Evolutionary conservation across 1,140 invertebrate genomes (phyloP), one percentile per base, ranked within the genome.

Genomic region (Atta cephalotes): DNA sequence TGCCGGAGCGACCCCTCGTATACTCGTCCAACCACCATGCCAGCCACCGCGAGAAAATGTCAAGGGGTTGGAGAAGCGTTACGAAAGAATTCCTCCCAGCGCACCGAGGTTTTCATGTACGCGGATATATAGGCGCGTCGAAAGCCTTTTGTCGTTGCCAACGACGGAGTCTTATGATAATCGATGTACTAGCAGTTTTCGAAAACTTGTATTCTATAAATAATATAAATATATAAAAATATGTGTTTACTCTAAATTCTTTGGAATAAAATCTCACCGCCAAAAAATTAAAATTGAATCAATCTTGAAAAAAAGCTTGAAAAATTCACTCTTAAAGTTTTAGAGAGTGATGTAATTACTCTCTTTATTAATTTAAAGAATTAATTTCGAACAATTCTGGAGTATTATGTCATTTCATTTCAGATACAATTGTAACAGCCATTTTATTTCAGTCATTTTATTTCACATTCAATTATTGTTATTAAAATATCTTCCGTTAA

Each of bases 1-100:
- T 86, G 91, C 90, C 92, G 88, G 85, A 89, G 82, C 92, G 70
- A 66, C 92, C 92, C 88, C 88, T 87, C 81, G 78, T 85, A 63
- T 9, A 56, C 74, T 77, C 85, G 88, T 87, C 82, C 85, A 90
- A 87, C 86, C 77, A 63, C 78, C 86, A 76, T 76, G 84, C 56
- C 35, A 82, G 25, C 78, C 49, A 77, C 74, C 39, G 65, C 72
- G 86, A 81, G 85, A 87, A 89, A 89, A 90, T 87, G 87, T 90
- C 86, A 89, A 89, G 85, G 79, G 85, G 80, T 85, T 89, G 80
- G 72, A 78, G 58, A 68, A 87, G 68, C 87, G 68, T 86, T 87
- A 28, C 79, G 86, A 87, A 87, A 87, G 78, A 87, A 87, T 84
- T 82, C 35, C 53, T 35, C 58, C 39, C 49, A 39, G 18, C 49